Evolutionary conservation across 1,140 invertebrate genomes (phyloP).

Genomic region (Diachasmimorpha longicaudata): DNA sequence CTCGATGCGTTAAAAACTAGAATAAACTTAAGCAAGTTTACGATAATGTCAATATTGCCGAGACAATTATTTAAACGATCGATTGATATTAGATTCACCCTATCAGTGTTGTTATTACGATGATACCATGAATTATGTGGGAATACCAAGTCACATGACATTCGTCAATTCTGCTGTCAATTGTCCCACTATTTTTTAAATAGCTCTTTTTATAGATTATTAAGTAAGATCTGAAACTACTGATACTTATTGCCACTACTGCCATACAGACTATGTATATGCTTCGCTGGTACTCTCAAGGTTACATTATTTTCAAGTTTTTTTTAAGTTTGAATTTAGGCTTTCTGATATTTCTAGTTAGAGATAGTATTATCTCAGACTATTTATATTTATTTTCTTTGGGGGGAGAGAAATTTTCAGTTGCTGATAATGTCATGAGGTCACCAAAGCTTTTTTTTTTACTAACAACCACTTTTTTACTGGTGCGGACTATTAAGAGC

Average conservation of each 20-base stretch:
- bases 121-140: background rate
- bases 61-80: background rate
- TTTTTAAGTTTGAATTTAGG: background rate
- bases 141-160: background rate
- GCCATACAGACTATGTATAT: constrained; percentile 41
- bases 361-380: background rate
- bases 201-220: background rate
- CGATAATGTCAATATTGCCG: background rate
- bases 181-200: background rate
- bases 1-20: constrained; percentile 1
- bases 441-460: background rate
- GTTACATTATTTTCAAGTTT: constrained; percentile 31
- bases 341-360: constrained; percentile 6
- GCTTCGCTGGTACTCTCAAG: constrained; percentile 45
- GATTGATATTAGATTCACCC: background rate
- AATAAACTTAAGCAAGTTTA: constrained; percentile 1
- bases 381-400: constrained; percentile 1
- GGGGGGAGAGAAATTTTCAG: background rate
- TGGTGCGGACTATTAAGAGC: too few species aligned
- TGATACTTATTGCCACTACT: constrained; percentile 33
- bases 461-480: too few species aligned
- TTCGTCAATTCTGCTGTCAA: background rate
- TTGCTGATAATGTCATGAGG: background rate
- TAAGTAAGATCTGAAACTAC: constrained; percentile 18
- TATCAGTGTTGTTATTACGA: background rate